These are phyloP conservation scores for Myripristis jacobus DNA, from an alignment of 2,797 vertebrate genomes.

Conservation along the genomic window DNA sequence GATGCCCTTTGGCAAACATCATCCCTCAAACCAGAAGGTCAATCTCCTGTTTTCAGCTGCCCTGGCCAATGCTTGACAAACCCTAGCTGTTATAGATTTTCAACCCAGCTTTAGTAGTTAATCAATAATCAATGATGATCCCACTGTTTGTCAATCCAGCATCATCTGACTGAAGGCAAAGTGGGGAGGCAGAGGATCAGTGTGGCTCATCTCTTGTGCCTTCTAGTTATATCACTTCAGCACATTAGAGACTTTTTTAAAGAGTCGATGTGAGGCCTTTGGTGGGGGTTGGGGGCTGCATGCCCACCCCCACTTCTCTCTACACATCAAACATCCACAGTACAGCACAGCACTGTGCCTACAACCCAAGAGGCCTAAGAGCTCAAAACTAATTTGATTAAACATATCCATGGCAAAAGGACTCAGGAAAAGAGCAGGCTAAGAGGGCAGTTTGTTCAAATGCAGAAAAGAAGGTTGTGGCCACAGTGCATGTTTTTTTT, in stretches of 20 bases:
- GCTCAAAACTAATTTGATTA: slow-evolving; percentile 75
- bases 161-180: slow-evolving; percentile 57
- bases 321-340: slow-evolving; percentile 61
- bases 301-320: slow-evolving; percentile 40
- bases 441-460: slow-evolving; percentile 22
- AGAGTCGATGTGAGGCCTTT: slow-evolving; percentile 31
- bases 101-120: slow-evolving; percentile 66
- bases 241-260: slow-evolving; percentile 57
- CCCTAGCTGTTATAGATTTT: slow-evolving; percentile 61
- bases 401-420: slow-evolving; percentile 46
- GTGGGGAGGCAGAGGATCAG: slow-evolving; percentile 52
- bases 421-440: slow-evolving; percentile 28
- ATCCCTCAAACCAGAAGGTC: slow-evolving; percentile 51
- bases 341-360: slow-evolving; percentile 14
- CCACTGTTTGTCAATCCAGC: slow-evolving; percentile 65
- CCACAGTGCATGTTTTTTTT: no score
- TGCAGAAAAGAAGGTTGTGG: not conserved
- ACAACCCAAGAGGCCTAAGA: slow-evolving; percentile 34
- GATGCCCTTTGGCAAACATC: slow-evolving; percentile 49
- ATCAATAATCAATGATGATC: slow-evolving; percentile 77
- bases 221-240: slow-evolving; percentile 64
- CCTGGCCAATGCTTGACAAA: slow-evolving; percentile 30
- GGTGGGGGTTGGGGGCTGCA: slow-evolving; percentile 1
- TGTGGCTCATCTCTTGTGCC: slow-evolving; percentile 63
- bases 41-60: slow-evolving; percentile 44